Evolutionary conservation across 2,797 vertebrate species (phyloP).

Genomic region (Falco concolor): DNA sequence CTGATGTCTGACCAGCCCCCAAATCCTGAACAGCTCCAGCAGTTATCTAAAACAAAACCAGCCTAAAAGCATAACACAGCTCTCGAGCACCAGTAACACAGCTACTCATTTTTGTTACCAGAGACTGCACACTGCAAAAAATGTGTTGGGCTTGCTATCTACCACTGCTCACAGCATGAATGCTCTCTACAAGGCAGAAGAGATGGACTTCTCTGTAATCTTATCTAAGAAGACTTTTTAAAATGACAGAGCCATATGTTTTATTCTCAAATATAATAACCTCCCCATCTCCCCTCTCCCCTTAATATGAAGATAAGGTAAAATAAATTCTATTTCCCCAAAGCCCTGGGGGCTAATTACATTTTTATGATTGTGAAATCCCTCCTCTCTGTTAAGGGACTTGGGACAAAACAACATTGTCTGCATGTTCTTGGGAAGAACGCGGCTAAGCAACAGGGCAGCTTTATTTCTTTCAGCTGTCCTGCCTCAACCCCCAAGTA

Average conservation of each 20-base stretch:
- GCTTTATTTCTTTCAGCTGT: neutral
- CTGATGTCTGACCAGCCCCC: neutral
- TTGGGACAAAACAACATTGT: neutral
- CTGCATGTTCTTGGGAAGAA: neutral
- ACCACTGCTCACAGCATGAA: neutral
- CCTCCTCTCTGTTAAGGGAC: neutral
- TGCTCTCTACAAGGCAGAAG: neutral
- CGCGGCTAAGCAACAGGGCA: neutral
- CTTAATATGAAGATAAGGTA: neutral
- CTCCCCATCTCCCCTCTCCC: neutral
- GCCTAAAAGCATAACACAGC: neutral
- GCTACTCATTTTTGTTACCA: neutral
- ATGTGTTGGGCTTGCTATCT: neutral
- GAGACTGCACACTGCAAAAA: neutral
- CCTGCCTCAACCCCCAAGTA: neutral
- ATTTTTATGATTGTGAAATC: slow-evolving; percentile 1
- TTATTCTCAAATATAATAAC: neutral
- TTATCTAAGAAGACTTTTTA: neutral
- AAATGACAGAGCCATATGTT: neutral
- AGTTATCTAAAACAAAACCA: neutral
- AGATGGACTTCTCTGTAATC: neutral
- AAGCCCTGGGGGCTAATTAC: neutral
- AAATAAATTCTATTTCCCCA: neutral
- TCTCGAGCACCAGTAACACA: neutral
- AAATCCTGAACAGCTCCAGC: neutral